A percentile compares a stretch with the other conserved stretches of the same genome.
Conservation (phyloP, 2,797 vertebrate genomes). For the Lagorchestes hirsutus region DNA sequence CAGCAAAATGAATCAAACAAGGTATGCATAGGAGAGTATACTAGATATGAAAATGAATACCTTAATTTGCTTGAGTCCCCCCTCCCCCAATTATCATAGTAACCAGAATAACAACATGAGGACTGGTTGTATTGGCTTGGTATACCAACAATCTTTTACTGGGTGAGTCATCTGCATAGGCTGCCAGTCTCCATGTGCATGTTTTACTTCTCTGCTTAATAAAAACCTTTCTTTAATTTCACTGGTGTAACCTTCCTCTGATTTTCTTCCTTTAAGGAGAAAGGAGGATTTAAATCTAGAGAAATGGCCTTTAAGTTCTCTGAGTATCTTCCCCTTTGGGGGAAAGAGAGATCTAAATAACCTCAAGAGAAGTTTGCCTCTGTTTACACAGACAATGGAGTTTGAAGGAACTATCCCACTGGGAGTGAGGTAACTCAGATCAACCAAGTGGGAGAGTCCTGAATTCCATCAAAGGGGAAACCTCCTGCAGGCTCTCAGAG, state of each 20-base stretch:
- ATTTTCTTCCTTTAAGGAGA: background rate
- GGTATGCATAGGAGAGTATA: background rate
- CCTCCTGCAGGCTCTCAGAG: background rate
- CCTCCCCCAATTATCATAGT: no score
- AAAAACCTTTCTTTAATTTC: background rate
- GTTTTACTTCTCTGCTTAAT: background rate
- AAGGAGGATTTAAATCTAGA: background rate
- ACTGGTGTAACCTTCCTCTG: background rate
- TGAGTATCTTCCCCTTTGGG: background rate
- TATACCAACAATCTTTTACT: no score
- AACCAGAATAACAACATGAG: no score
- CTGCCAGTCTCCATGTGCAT: background rate
- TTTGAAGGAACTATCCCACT: background rate
- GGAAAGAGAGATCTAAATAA: background rate
- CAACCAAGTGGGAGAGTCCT: background rate
- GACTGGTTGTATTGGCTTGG: no score
- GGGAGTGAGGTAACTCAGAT: background rate
- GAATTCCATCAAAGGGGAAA: background rate
- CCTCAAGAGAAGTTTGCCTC: background rate
- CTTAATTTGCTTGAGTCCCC: no score
- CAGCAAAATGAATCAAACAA: background rate
- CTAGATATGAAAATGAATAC: no score
- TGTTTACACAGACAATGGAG: background rate
- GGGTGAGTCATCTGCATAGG: background rate
- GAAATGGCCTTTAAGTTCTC: background rate